phyloP scores from a whole-genome alignment of 2,888 invertebrate genomes.

The Thymelicus sylvestris region DNA sequence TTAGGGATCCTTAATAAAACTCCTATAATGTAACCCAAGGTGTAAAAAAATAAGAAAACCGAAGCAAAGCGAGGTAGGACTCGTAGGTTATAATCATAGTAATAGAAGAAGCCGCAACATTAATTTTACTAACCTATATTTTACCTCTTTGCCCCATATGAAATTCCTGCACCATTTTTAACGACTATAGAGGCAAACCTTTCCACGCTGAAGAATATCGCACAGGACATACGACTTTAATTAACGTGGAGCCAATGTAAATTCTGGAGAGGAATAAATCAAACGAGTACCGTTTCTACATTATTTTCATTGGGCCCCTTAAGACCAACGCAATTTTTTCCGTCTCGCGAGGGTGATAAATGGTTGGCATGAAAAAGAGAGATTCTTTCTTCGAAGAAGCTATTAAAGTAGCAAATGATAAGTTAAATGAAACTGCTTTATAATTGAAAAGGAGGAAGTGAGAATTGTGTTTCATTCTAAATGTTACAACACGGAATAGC shows the following conservation, averaged over 20 bases:
- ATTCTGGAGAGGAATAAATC: slow-evolving; percentile 52
- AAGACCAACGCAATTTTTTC: slow-evolving; percentile 65
- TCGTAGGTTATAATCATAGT: neutral
- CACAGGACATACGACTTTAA: slow-evolving; percentile 39
- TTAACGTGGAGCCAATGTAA: slow-evolving; percentile 39
- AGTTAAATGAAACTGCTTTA: slow-evolving; percentile 31
- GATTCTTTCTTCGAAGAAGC: slow-evolving; percentile 32
- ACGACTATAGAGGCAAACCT: slow-evolving; percentile 6
- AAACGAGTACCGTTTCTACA: slow-evolving; percentile 59
- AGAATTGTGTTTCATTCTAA: too few species aligned
- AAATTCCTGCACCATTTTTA: slow-evolving; percentile 29
- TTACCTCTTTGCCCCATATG: slow-evolving; percentile 21
- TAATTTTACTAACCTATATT: slow-evolving; percentile 12
- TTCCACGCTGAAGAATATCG: slow-evolving; percentile 18
- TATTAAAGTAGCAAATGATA: slow-evolving; percentile 32
- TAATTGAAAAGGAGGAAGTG: slow-evolving; percentile 22
- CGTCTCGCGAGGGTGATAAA: slow-evolving; percentile 66
- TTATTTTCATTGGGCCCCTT: slow-evolving; percentile 61
- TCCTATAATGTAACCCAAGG: too few species aligned
- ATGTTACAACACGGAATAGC: too few species aligned
- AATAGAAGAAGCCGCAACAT: too few species aligned
- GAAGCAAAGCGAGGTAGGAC: too few species aligned
- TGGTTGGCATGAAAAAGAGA: slow-evolving; percentile 61
- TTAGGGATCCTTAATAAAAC: too few species aligned
- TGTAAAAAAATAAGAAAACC: too few species aligned